Conservation (phyloP, 2,888 invertebrate species). For the Horisme vitalbata region DNA sequence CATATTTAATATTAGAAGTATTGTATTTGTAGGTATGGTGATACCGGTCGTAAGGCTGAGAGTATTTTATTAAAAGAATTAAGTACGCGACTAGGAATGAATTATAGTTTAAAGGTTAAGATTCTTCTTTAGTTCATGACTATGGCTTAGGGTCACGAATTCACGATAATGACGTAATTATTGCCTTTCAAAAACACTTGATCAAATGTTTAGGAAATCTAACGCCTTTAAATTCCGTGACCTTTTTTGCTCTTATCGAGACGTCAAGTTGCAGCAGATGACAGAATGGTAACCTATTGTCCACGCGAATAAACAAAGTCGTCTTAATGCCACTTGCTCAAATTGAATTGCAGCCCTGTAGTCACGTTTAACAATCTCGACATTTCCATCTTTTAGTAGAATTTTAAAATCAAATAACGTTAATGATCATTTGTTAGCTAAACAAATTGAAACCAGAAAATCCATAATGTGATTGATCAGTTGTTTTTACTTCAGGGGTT, state of each 20-base stretch:
- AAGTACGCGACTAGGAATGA: conserved; percentile 46
- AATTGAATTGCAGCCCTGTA: conserved; percentile 7
- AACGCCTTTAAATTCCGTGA: conserved; percentile 12
- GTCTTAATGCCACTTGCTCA: conserved; percentile 13
- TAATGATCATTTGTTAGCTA: conserved; percentile 22
- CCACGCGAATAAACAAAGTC: conserved; percentile 18
- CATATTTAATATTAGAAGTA: conserved; percentile 8
- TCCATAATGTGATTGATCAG: conserved; percentile 17
- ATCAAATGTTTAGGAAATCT: conserved; percentile 39
- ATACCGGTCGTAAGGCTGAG: conserved; percentile 16
- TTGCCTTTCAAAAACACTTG: conserved; percentile 50
- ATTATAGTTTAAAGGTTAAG: conserved; percentile 71
- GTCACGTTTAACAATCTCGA: conserved; percentile 22
- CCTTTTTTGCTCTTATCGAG: conserved; percentile 15
- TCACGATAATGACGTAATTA: conserved; percentile 61
- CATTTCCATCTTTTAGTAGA: conserved; percentile 4
- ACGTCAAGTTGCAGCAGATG: conserved; percentile 4
- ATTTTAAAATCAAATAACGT: conserved; percentile 16
- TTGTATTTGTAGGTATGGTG: conserved; percentile 26
- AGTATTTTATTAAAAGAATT: conserved; percentile 33
- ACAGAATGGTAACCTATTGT: conserved; percentile 3
- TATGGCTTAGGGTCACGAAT: conserved; percentile 44
- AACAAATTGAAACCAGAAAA: conserved; percentile 18
- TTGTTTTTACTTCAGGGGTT: conserved; percentile 2
- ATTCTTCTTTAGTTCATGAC: conserved; percentile 40